phyloP scores from a whole-genome alignment of 2,113 vertebrate genomes.

The Chloropsis cyanopogon region DNA sequence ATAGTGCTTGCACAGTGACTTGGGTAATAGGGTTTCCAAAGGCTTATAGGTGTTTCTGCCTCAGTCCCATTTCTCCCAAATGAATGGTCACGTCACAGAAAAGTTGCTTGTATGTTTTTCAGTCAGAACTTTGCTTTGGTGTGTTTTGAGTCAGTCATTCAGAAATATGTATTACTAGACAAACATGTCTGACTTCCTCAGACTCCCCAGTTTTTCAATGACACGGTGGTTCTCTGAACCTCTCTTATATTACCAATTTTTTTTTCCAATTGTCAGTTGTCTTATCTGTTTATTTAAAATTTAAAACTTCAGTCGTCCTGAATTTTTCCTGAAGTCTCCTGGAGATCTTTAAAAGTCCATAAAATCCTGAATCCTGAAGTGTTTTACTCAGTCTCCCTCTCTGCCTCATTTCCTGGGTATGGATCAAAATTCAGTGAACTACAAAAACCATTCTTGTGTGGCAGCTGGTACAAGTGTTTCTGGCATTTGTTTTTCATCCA shows the following conservation, averaged over 20 bases:
- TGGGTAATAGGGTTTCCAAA: background rate
- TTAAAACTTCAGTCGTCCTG: background rate
- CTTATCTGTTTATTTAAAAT: background rate
- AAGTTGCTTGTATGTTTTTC: background rate
- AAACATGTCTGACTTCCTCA: background rate
- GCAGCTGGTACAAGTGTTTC: background rate
- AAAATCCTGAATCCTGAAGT: background rate
- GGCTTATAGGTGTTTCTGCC: background rate
- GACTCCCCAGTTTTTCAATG: background rate
- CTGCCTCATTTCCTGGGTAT: background rate
- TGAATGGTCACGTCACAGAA: background rate
- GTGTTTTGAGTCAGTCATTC: background rate
- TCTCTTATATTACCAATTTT: background rate
- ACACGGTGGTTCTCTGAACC: background rate
- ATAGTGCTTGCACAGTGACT: background rate
- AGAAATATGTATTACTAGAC: background rate
- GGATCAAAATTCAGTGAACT: background rate
- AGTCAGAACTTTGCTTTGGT: background rate
- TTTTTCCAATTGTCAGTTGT: background rate
- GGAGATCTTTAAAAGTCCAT: background rate
- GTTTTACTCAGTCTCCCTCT: background rate
- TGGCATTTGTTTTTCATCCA: background rate
- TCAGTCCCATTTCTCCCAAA: background rate
- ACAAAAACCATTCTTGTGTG: background rate
- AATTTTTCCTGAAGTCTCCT: background rate